Evolutionary conservation across 2,113 vertebrate genomes (phyloP), one percentile per base, ranked within the genome.

Genomic region (Prunella fulvescens): DNA sequence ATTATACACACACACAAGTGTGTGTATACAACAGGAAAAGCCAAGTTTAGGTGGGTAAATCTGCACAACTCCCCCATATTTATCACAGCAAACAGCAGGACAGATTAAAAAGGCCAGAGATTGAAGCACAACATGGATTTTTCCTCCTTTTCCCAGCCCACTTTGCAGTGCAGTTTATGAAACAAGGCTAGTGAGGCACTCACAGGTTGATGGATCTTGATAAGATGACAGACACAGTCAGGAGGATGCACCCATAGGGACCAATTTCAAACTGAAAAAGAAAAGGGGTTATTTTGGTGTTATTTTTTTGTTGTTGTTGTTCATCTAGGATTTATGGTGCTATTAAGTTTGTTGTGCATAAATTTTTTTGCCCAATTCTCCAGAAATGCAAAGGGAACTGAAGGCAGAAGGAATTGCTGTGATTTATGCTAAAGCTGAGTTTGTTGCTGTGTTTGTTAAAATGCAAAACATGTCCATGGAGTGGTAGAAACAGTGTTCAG

Each of bases 221-320:
- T 58, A 99, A 97, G 95, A 99, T 96, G 78, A 98, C 99, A 18
- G 99, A 99, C 86, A 99, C 77, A 4, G 98, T 98, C 67, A 99
- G 97, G 65, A 99, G 97, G 89, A 99, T 84, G 91, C 99, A 99
- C 26, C 99, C 99, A 3, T 96, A 98, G 26, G 97, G 98, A 50
- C 99, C 99, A 3, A 56, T 84, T 96, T 99, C 99, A 91, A 99
- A 99, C 99, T 99, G 97, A 22, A 95, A 92, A 62, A 90, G 44
- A 84, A 92, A 48, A 80, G 10, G 17, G 20, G 50, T 19, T 64
- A 22, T 14, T 61, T 4, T 47, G 19, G 0, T 9, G 53, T 87
- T 24, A 77, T n/a, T 89, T 65, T 23, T 5, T 7, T 81, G n/a
- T n/a, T n/a, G n/a, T n/a, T n/a, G n/a, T n/a, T 60, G 19, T 33